Evolutionary conservation across 2,888 invertebrate species (phyloP), one percentile per base, ranked within the genome.

Genomic region (Heliconius erato): DNA sequence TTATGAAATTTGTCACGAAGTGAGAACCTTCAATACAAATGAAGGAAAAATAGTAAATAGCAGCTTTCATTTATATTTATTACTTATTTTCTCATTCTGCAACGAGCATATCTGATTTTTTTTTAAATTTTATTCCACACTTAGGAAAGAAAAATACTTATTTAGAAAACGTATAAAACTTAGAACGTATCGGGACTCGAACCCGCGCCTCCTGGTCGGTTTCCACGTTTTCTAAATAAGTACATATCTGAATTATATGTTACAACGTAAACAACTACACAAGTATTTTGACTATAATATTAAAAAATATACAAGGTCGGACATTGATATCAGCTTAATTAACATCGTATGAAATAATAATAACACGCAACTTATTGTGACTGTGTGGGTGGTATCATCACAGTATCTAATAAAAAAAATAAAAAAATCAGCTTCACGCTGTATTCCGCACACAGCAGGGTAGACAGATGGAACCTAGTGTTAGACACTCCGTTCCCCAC

Each of bases 311-410:
- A 76, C 35, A 28, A 49, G 49, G 28, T 19, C 26, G 49, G 7
- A 28, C 3, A 74, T 59, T 59, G 32, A 14, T 74, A 35, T 59
- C 59, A 59, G 54, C n/a, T n/a, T 74, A 74, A 74, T 59, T 59
- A 26, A 77, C 26, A 44, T 32, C 7, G 44, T 67, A 28, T 63
- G 63, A 78, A 9, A 67, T 76, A 67, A 28, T 78, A 67, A 78
- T 44, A 49, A 44, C 35, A 40, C n/a, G n/a, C 23, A 19, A 68
- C 49, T 26, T 28, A 68, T 40, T 40, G 2, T 44, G 26, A 5
- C 44, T 28, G 44, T 23, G 67, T 77, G 67, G 44, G 77, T 67
- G 65, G 44, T 26, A 67, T 67, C 26, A 49, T 40, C n/a, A 26
- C 26, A 40, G 40, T 65, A 28, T 28, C 28, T 28, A 32, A 32